phyloP scores from a whole-genome alignment of 2,797 vertebrate genomes.

The Cossypha dichroa region DNA sequence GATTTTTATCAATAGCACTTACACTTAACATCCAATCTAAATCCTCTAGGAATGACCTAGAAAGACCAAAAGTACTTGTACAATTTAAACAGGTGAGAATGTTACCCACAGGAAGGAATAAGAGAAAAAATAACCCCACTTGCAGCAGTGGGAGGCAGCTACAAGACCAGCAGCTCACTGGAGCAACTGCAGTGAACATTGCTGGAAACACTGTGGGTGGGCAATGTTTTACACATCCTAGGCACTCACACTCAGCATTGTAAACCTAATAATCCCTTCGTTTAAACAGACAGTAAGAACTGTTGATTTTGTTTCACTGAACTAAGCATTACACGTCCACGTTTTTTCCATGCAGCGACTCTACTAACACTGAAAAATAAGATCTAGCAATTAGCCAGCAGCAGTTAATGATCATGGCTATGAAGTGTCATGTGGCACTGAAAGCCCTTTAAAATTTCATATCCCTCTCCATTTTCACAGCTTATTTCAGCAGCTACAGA shows the following conservation, averaged over 20 bases:
- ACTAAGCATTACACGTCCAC: neutral
- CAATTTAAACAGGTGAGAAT: neutral
- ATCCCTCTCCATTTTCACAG: neutral
- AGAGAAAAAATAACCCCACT: neutral
- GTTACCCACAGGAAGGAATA: neutral
- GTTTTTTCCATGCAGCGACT: neutral
- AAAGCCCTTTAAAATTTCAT: neutral
- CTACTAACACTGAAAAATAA: neutral
- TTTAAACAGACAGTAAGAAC: constrained; percentile 3
- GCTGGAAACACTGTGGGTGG: constrained; percentile 8
- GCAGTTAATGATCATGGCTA: neutral
- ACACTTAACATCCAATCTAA: neutral
- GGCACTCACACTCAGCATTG: neutral
- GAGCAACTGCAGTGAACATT: neutral
- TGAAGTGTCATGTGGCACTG: neutral
- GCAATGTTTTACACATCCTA: neutral
- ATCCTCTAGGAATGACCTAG: neutral
- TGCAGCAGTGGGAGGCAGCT: neutral
- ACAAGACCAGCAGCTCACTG: neutral
- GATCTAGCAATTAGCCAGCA: neutral
- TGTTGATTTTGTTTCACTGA: constrained; percentile 24
- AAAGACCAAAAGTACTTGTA: neutral
- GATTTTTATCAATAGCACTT: neutral
- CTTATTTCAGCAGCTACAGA: neutral
- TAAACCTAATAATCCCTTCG: constrained; percentile 33